A percentile compares a stretch with the other conserved stretches of the same genome.
Evolutionary conservation across 2,888 invertebrate species (phyloP).

Genomic region (Corythucha ciliata): DNA sequence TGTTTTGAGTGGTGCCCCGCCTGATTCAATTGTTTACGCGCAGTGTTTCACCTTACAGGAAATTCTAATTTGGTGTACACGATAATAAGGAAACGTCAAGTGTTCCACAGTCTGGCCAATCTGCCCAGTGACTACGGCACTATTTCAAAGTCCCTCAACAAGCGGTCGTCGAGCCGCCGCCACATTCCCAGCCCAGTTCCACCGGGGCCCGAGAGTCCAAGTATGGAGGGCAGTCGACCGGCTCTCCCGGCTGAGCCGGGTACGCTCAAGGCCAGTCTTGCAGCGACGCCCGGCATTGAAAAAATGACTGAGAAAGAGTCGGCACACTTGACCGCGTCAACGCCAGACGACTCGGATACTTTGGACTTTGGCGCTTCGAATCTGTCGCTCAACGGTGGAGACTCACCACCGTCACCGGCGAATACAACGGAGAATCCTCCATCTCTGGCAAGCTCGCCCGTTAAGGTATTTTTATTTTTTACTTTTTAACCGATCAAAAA

Average conservation of each 20-base stretch:
- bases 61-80: conserved; percentile 98
- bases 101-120: conserved; percentile 96
- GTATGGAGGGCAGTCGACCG: conserved; percentile 73
- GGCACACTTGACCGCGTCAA: conserved; percentile 57
- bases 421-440: neutral
- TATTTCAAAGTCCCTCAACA: conserved; percentile 65
- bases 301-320: conserved; percentile 93
- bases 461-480: too few relatives aligned
- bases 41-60: conserved; percentile 49
- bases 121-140: conserved; percentile 85
- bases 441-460: conserved; percentile 34
- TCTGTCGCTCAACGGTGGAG: neutral
- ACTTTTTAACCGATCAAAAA: too few relatives aligned
- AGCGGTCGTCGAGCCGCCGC: conserved; percentile 31
- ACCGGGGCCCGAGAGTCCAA: conserved; percentile 51
- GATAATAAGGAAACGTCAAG: conserved; percentile 95
- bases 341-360: too few relatives aligned
- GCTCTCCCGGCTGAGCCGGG: conserved; percentile 85
- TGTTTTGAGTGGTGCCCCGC: neutral
- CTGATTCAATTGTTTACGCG: too few relatives aligned
- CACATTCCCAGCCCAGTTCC: conserved; percentile 39
- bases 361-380: conserved; percentile 3
- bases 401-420: neutral
- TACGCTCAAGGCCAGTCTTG: conserved; percentile 77
- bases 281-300: conserved; percentile 83